These are phyloP conservation scores for Drosophila stalkeri DNA, from an alignment of 2,888 invertebrate genomes.

Conservation along the genomic window DNA sequence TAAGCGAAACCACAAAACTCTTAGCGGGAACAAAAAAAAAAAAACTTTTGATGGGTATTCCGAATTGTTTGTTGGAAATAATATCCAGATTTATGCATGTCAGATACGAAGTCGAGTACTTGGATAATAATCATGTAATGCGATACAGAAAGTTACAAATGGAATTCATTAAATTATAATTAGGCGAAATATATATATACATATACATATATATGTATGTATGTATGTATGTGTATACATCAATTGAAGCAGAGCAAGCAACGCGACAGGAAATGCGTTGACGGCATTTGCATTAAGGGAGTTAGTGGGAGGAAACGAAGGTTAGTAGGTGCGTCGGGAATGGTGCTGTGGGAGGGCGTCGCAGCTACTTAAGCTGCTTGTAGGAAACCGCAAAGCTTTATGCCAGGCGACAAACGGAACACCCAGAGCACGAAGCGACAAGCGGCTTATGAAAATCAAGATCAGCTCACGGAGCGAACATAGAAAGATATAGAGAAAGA, in stretches of 20 bases:
- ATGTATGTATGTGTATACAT: neutral
- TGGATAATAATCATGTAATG: slow-evolving; percentile 10
- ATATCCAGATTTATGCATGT: slow-evolving; percentile 3
- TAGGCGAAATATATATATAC: slow-evolving; percentile 8
- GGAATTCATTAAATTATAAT: slow-evolving; percentile 36
- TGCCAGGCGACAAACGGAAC: slow-evolving; percentile 36
- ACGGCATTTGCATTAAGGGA: slow-evolving; percentile 37
- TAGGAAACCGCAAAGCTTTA: slow-evolving; percentile 53
- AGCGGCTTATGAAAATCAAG: slow-evolving; percentile 66
- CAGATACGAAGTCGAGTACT: slow-evolving; percentile 7
- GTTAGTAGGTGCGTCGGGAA: neutral
- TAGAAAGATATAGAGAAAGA: neutral
- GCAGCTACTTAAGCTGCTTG: slow-evolving; percentile 56
- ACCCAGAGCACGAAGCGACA: slow-evolving; percentile 35
- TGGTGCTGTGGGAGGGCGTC: neutral
- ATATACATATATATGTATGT: neutral
- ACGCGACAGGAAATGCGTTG: slow-evolving; percentile 16
- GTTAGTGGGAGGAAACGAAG: neutral
- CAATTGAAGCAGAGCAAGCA: slow-evolving; percentile 32
- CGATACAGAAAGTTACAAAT: slow-evolving; percentile 3
- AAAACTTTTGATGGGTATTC: slow-evolving; percentile 2
- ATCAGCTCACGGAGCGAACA: slow-evolving; percentile 44
- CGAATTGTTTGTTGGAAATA: slow-evolving; percentile 1
- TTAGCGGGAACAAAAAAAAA: neutral
- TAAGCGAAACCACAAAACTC: slow-evolving; percentile 8